Conservation (phyloP, 2,113 vertebrate species). For the Chaenocephalus aceratus region DNA sequence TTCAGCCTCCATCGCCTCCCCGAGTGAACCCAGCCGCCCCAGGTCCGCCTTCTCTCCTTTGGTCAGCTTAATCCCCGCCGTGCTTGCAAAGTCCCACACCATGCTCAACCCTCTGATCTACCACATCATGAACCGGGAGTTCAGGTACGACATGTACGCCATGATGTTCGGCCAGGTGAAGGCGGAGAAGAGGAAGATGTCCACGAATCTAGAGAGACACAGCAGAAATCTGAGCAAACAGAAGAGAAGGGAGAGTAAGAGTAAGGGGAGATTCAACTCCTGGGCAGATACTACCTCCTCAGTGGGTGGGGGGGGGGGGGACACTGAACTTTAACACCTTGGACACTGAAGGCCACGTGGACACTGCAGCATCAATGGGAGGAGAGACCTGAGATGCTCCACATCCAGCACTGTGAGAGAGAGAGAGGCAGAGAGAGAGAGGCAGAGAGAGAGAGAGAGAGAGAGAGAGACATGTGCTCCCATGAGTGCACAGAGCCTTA, state of each 20-base stretch:
- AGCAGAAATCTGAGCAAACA: neutral
- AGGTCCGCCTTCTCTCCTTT: slow-evolving; percentile 37
- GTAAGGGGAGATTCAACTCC: neutral
- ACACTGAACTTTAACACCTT: neutral
- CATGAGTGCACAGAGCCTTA: neutral
- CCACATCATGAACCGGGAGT: slow-evolving; percentile 75
- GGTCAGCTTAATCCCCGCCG: slow-evolving; percentile 62
- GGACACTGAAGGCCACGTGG: neutral
- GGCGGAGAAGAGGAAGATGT: slow-evolving; percentile 37
- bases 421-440: neutral
- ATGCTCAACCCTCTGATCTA: slow-evolving; percentile 78
- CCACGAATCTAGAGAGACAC: neutral
- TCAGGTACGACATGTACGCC: slow-evolving; percentile 49
- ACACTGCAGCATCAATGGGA: neutral
- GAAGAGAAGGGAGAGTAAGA: neutral
- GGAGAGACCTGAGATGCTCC: neutral
- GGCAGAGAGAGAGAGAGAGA: neutral
- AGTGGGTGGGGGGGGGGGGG: neutral
- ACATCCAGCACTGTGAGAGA: neutral
- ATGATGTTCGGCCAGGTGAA: slow-evolving; percentile 52
- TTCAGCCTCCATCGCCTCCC: neutral
- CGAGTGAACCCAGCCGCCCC: neutral
- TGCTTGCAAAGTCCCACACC: slow-evolving; percentile 76
- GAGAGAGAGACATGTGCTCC: neutral
- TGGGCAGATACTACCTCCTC: neutral